A percentile compares a stretch with the other conserved stretches of the same genome.
These are phyloP conservation scores for Acanthosoma haemorrhoidale DNA, from an alignment of 2,888 invertebrate genomes.

Conservation along the genomic window DNA sequence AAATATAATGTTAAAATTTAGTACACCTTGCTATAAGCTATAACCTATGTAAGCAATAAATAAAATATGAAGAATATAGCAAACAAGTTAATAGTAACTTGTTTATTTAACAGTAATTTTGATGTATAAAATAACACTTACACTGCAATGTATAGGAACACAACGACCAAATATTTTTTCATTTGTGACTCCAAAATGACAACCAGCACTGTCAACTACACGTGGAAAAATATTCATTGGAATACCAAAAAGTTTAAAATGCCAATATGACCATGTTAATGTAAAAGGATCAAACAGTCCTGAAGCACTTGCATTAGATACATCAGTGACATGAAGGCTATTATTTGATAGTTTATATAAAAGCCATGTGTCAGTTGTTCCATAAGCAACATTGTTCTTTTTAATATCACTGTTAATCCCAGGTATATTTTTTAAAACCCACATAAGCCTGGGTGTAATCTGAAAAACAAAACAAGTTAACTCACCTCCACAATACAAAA, in stretches of 20 bases:
- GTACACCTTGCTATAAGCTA: no score
- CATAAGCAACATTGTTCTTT: conserved; percentile 66
- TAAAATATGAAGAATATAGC: no score
- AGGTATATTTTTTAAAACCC: conserved; percentile 69
- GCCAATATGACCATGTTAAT: conserved; percentile 74
- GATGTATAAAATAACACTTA: conserved; percentile 48
- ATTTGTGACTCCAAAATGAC: conserved; percentile 64
- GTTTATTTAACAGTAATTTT: not conserved
- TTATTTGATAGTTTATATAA: conserved; percentile 61
- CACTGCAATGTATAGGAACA: conserved; percentile 73
- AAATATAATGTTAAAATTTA: no score
- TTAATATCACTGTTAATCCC: conserved; percentile 60
- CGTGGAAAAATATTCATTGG: conserved; percentile 70
- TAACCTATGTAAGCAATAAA: no score
- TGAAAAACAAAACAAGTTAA: conserved; percentile 46
- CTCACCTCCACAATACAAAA: not conserved
- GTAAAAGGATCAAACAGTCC: conserved; percentile 91
- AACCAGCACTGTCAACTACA: conserved; percentile 70
- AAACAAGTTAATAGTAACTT: no score
- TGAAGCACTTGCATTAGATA: conserved; percentile 85
- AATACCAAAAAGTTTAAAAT: conserved; percentile 64
- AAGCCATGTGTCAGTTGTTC: conserved; percentile 91
- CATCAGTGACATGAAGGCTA: conserved; percentile 72
- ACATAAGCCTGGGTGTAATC: conserved; percentile 71
- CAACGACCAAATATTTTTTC: conserved; percentile 65